Evolutionary conservation across 2,113 vertebrate species (phyloP).

Genomic region (Neopipo cinnamomea): DNA sequence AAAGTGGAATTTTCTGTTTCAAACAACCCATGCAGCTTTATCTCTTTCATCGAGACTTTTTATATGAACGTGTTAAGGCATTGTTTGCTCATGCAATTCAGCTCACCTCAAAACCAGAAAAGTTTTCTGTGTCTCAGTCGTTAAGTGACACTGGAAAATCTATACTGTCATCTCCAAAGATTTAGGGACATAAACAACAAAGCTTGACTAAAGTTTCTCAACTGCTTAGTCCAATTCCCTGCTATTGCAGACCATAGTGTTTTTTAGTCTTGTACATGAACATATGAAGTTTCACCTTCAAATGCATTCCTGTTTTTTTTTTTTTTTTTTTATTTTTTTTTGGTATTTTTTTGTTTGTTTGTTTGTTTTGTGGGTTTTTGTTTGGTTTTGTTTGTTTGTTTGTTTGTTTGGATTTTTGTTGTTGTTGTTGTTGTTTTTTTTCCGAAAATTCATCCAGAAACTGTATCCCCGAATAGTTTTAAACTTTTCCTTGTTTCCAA

Average conservation of each 20-base stretch:
- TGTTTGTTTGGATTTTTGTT: not conserved
- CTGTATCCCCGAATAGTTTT: not conserved
- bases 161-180: not conserved
- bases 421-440: not conserved
- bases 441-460: not conserved
- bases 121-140: not conserved
- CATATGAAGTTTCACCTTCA: not conserved
- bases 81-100: not conserved
- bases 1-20: not conserved
- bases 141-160: not conserved
- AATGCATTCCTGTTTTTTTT: no score
- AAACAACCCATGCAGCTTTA: not conserved
- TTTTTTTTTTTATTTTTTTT: no score
- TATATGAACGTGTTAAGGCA: not conserved
- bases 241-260: rapidly evolving
- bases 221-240: not conserved
- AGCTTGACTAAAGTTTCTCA: not conserved
- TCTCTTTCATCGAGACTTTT: not conserved
- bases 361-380: no score
- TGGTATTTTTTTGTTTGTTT: not conserved
- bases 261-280: not conserved
- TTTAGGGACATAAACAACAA: not conserved
- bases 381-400: not conserved
- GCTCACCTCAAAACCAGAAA: not conserved
- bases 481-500: not conserved